phyloP scores from a whole-genome alignment of 92 coral and sea anemone species.

The Porites divaricata region DNA sequence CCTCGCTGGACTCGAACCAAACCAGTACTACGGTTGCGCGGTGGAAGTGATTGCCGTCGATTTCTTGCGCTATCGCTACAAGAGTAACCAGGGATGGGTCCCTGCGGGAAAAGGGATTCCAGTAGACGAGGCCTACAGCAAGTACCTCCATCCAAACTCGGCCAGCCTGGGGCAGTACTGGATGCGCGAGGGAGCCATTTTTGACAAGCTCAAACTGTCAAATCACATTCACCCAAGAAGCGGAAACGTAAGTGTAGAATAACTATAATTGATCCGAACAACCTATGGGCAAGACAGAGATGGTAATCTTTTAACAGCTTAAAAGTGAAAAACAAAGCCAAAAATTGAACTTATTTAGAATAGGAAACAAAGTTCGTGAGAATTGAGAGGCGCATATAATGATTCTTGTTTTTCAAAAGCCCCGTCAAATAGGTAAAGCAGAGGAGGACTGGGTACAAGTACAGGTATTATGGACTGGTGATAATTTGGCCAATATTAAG shows the following conservation, averaged over 20 bases:
- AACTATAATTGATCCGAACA: too few species aligned
- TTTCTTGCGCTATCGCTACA: constrained; percentile 78
- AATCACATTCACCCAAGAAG: constrained; percentile 72
- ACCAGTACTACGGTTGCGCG: constrained; percentile 83
- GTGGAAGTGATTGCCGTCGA: constrained; percentile 78
- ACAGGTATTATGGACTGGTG: too few species aligned
- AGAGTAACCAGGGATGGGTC: constrained; percentile 66
- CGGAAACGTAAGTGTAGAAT: constrained; percentile 62
- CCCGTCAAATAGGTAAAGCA: too few species aligned
- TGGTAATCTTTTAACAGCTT: too few species aligned
- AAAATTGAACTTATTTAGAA: too few species aligned
- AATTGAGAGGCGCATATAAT: too few species aligned
- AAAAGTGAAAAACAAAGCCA: too few species aligned
- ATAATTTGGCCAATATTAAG: too few species aligned
- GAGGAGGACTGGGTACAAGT: too few species aligned
- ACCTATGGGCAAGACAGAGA: too few species aligned
- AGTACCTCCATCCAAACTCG: constrained; percentile 82
- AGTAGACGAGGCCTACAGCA: constrained; percentile 48
- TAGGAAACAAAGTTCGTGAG: too few species aligned
- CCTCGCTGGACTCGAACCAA: constrained; percentile 75
- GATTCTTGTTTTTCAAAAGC: too few species aligned
- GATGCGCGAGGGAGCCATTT: constrained; percentile 78
- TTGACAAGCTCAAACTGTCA: constrained; percentile 84
- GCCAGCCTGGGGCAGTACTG: constrained; percentile 83
- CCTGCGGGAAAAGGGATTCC: constrained; percentile 61